A percentile compares a stretch with the other conserved stretches of the same genome.
Evolutionary conservation across 2,797 vertebrate species (phyloP).

Genomic region (Catharus ustulatus): DNA sequence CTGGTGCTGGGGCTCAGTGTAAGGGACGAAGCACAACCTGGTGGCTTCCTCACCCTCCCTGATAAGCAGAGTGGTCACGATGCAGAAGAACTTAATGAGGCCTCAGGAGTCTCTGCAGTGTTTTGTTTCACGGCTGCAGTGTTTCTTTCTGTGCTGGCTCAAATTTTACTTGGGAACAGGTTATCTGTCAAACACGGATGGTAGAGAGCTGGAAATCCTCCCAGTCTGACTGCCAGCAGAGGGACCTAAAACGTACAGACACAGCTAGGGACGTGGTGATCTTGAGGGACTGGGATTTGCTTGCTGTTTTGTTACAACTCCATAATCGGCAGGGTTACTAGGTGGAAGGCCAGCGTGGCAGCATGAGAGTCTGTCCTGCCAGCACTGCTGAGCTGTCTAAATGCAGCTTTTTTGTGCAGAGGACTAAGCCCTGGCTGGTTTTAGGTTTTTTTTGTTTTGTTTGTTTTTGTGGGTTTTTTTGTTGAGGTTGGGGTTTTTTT

Average conservation of each 20-base stretch:
- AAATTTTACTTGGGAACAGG: neutral
- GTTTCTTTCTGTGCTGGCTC: neutral
- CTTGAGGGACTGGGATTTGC: neutral
- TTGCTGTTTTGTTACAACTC: neutral
- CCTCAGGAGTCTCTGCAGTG: neutral
- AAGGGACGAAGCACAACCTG: neutral
- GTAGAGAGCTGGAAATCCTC: neutral
- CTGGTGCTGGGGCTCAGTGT: neutral
- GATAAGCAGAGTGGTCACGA: rapidly evolving
- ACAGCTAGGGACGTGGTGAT: neutral
- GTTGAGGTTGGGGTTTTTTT: neutral
- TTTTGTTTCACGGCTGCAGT: neutral
- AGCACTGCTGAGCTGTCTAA: neutral
- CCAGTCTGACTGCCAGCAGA: conserved; percentile 20
- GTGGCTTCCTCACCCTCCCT: neutral
- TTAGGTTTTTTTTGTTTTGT: neutral
- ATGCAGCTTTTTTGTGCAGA: neutral
- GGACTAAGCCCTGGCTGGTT: neutral
- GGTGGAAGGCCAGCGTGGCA: neutral
- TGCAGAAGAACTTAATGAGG: neutral
- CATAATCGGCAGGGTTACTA: neutral
- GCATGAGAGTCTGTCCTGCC: neutral
- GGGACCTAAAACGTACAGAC: neutral
- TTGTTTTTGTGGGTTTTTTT: neutral
- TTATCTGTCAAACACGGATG: neutral